Evolutionary conservation across 2,797 vertebrate species (phyloP).

Genomic region (Neopelma chrysocephalum): DNA sequence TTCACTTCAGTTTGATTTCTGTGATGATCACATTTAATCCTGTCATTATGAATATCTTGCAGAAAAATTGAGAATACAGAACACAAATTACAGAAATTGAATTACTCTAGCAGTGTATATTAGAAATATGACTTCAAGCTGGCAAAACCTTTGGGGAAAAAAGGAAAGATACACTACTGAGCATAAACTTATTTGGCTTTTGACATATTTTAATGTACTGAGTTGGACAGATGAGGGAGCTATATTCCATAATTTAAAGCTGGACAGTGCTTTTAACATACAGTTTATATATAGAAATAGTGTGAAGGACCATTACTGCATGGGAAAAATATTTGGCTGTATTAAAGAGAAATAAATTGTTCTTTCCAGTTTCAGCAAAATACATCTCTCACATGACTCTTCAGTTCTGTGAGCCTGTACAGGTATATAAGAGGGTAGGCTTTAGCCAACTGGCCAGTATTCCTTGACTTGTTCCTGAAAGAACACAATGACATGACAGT

Average conservation of each 20-base stretch:
- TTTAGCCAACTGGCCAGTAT: not conserved
- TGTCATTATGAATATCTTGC: not conserved
- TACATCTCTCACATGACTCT: not conserved
- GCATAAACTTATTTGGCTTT: not conserved
- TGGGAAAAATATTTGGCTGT: not conserved
- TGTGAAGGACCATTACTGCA: not conserved
- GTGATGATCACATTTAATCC: not conserved
- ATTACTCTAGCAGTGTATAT: not conserved
- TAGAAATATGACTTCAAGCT: not conserved
- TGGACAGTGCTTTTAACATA: not conserved
- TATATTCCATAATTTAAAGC: conserved; percentile 30
- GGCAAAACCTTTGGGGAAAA: not conserved
- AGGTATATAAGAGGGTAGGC: not conserved
- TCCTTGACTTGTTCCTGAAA: not conserved
- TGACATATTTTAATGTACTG: conserved; percentile 3
- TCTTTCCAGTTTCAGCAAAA: not conserved
- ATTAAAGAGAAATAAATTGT: not conserved
- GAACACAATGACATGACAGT: accelerated
- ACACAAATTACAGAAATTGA: not conserved
- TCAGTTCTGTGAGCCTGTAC: not conserved
- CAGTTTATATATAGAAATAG: conserved; percentile 1
- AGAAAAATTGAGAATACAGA: not conserved
- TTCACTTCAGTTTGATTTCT: not conserved
- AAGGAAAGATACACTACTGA: not conserved
- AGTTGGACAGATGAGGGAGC: conserved; percentile 59